Base-by-base conservation (phyloP, 2,797 vertebrate species). In the Chiroxiphia lanceolata region DNA sequence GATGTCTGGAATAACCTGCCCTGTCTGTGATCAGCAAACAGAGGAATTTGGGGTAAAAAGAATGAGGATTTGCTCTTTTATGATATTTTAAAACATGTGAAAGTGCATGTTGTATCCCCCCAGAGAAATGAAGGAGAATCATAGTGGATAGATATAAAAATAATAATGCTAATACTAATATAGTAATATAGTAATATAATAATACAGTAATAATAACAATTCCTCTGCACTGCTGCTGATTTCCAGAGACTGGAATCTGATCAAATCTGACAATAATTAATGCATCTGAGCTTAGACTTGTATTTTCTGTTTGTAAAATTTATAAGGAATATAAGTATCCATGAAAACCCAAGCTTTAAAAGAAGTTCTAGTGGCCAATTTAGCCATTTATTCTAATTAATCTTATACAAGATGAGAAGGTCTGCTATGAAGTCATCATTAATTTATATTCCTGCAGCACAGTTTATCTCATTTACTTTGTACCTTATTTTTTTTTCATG, bases 391-490 rank as follows among this genome's bases (percentile, higher is more conserved):
- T 78, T 69, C 60, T 74, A 68, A 67, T 89, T 76, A 71, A 69
- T 68, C 67, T 70, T 23, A 26, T 3, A 38, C 27, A 25, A 79
- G 56, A 79, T 0, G 0, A 48, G 85, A 38, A 81, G 54, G 42
- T 76, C 69, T 69, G 72, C 59, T 65, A 34, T 56, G 91, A 69
- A 91, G 40, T 82, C 86, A 59, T 59, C 53, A 45, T 48, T 89
- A 76, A 90, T 87, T 97, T 61, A 53, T 34, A 45, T 69, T 95
- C 56, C 60, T 70, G 29, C 33, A 59, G 57, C 64, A 85, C 57
- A 42, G 54, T 87, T 95, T 92, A 68, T 81, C 67, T 87, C 76
- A 15, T 90, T 93, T 74, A 54, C 56, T 92, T 87, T 85, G 53
- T 45, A 33, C 51, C 53, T 69, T 26, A 8, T 40, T 81, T 93